Evolutionary conservation across 2,797 vertebrate species (phyloP).

Genomic region (Holocentrus rufus): DNA sequence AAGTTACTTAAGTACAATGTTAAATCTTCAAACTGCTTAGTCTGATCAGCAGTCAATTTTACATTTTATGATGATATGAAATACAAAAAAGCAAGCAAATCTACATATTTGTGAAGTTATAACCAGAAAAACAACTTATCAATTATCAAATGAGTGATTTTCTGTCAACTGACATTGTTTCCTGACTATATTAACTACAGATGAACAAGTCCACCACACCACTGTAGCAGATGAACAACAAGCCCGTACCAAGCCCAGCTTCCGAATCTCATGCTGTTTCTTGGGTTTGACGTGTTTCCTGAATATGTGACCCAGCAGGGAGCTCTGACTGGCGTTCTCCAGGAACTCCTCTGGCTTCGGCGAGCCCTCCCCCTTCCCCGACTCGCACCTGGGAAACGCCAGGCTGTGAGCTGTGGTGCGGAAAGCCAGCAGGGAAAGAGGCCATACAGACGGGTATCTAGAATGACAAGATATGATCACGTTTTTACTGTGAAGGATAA

Average conservation of each 20-base stretch:
- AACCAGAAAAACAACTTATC: too few relatives aligned
- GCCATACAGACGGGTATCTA: conserved; percentile 89
- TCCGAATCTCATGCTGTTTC: conserved; percentile 93
- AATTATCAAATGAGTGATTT: too few relatives aligned
- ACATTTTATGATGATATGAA: too few relatives aligned
- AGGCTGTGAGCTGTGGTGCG: conserved; percentile 83
- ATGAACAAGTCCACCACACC: neutral
- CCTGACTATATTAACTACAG: too few relatives aligned
- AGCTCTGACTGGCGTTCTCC: conserved; percentile 88
- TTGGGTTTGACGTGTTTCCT: conserved; percentile 94
- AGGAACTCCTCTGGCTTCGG: conserved; percentile 81
- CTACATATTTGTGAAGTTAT: too few relatives aligned
- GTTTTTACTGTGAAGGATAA: neutral
- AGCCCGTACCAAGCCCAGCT: conserved; percentile 80
- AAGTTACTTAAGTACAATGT: too few relatives aligned
- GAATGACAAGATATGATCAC: neutral
- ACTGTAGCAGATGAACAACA: neutral
- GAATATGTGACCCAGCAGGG: conserved; percentile 86
- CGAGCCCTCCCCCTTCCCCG: neutral
- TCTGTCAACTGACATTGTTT: too few relatives aligned
- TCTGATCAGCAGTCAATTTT: too few relatives aligned
- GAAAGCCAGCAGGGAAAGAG: conserved; percentile 90
- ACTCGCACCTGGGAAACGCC: conserved; percentile 80
- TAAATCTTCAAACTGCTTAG: too few relatives aligned
- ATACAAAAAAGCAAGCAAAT: too few relatives aligned